phyloP scores from a whole-genome alignment of 1,140 invertebrate genomes.

The Drosophila pectinifera region DNA sequence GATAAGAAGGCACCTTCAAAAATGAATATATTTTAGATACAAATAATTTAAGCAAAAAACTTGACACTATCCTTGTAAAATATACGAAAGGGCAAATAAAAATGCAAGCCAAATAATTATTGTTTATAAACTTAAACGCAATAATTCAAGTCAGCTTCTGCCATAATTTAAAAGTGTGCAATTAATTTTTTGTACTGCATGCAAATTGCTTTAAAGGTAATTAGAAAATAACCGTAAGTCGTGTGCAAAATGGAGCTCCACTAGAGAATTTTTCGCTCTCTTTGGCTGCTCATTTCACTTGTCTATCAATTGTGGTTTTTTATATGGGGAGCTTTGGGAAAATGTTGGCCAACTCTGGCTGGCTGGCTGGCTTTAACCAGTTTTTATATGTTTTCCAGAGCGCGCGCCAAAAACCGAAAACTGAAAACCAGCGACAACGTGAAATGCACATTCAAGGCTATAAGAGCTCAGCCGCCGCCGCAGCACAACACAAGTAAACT shows the following conservation, averaged over 20 bases:
- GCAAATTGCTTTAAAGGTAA: constrained; percentile 52
- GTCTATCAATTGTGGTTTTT: constrained; percentile 42
- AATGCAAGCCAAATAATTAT: not conserved
- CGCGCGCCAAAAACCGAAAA: constrained; percentile 72
- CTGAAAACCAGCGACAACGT: constrained; percentile 58
- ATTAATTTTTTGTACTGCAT: constrained; percentile 11
- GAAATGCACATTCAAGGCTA: constrained; percentile 80
- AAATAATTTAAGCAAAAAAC: not conserved
- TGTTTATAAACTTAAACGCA: not conserved
- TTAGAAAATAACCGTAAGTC: constrained; percentile 69
- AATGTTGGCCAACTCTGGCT: constrained; percentile 47
- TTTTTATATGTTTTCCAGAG: constrained; percentile 53
- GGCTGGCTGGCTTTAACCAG: constrained; percentile 32
- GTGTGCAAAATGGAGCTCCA: constrained; percentile 46
- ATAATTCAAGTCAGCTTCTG: not conserved
- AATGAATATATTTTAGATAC: no score
- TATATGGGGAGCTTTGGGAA: constrained; percentile 26
- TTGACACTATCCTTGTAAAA: not conserved
- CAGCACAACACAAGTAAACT: constrained; percentile 48
- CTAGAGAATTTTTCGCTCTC: constrained; percentile 22
- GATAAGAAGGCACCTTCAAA: not conserved
- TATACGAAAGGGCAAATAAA: not conserved
- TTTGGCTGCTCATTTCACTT: constrained; percentile 62
- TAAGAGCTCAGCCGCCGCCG: constrained; percentile 37
- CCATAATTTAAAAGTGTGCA: not conserved